A percentile compares a stretch with the other conserved stretches of the same genome.
These are phyloP conservation scores for Oscheius sp. DNA, from an alignment of 2,888 invertebrate species.

Conservation along the genomic window DNA sequence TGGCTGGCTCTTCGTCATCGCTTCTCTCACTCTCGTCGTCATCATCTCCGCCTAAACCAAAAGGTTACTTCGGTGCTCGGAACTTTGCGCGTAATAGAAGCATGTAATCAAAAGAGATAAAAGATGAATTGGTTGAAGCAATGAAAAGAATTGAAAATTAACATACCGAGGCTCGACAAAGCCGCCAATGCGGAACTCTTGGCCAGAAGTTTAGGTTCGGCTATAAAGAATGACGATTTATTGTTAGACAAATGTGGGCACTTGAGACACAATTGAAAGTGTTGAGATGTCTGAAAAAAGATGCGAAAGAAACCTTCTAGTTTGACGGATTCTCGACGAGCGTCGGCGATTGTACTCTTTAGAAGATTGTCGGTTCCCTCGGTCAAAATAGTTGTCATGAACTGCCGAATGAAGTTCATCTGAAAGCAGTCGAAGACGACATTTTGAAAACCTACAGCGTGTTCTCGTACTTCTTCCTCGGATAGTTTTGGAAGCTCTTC, in stretches of 20 bases:
- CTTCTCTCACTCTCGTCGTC: slow-evolving; percentile 21
- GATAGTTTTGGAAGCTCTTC: background rate
- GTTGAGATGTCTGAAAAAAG: background rate
- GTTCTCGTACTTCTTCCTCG: slow-evolving; percentile 13
- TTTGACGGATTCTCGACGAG: slow-evolving; percentile 30
- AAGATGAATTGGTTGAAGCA: background rate
- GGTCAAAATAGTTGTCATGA: slow-evolving; percentile 89
- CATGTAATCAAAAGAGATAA: background rate
- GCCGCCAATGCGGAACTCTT: slow-evolving; percentile 60
- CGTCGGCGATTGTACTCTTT: slow-evolving; percentile 84
- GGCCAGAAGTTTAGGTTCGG: slow-evolving; percentile 50
- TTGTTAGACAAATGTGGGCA: background rate
- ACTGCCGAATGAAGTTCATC: slow-evolving; percentile 11
- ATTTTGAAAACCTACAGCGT: slow-evolving; percentile 4
- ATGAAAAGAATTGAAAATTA: slow-evolving; percentile 2
- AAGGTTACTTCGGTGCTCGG: background rate
- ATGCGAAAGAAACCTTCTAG: slow-evolving; percentile 16
- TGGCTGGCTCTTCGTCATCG: background rate
- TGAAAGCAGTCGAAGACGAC: background rate
- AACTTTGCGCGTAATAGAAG: background rate
- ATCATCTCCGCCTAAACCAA: slow-evolving; percentile 29
- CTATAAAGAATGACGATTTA: slow-evolving; percentile 26
- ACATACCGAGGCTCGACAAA: slow-evolving; percentile 54
- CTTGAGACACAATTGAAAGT: background rate
- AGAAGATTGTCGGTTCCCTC: slow-evolving; percentile 94